Percentiles rank a stretch among this genome's conserved stretches.
These are phyloP conservation scores for Subacronicta megacephala DNA, from an alignment of 2,888 invertebrate species.

Conservation along the genomic window DNA sequence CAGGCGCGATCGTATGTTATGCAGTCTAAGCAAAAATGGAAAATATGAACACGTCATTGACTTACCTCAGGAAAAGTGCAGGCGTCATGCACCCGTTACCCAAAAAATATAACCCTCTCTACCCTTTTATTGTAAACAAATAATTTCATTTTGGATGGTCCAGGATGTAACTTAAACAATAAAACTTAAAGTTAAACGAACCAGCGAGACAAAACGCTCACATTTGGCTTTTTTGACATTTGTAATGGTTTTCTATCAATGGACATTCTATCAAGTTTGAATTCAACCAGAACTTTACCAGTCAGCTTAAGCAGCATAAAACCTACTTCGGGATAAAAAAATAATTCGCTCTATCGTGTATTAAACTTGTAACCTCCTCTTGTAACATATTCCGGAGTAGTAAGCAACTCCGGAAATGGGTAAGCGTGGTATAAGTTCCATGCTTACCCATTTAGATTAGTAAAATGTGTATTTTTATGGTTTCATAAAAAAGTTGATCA, in stretches of 20 bases:
- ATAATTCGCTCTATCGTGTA: too few relatives aligned
- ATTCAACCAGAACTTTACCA: conserved; percentile 16
- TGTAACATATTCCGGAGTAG: too few relatives aligned
- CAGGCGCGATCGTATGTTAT: too few relatives aligned
- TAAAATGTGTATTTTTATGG: too few relatives aligned
- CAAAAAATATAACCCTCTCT: conserved; percentile 8
- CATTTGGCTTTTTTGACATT: conserved; percentile 38
- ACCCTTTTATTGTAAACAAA: conserved; percentile 40
- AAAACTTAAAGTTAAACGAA: conserved; percentile 38
- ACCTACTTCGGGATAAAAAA: not conserved
- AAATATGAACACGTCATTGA: not conserved
- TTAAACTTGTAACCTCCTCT: too few relatives aligned
- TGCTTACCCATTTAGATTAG: too few relatives aligned
- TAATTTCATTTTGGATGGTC: conserved; percentile 64
- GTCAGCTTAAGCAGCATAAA: conserved; percentile 20
- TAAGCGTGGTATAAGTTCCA: too few relatives aligned
- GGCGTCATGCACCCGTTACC: conserved; percentile 25
- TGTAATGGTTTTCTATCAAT: conserved; percentile 8
- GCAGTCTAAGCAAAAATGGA: not conserved
- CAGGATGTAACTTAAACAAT: conserved; percentile 25
- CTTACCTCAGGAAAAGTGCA: conserved; percentile 31
- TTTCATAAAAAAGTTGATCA: too few relatives aligned
- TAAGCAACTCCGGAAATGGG: too few relatives aligned
- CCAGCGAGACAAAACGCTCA: conserved; percentile 27
- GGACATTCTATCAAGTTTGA: conserved; percentile 27